A percentile compares a stretch with the other conserved stretches of the same genome.
These are phyloP conservation scores for Odontophorus gujanensis DNA, from an alignment of 2,113 vertebrate species.

Conservation along the genomic window DNA sequence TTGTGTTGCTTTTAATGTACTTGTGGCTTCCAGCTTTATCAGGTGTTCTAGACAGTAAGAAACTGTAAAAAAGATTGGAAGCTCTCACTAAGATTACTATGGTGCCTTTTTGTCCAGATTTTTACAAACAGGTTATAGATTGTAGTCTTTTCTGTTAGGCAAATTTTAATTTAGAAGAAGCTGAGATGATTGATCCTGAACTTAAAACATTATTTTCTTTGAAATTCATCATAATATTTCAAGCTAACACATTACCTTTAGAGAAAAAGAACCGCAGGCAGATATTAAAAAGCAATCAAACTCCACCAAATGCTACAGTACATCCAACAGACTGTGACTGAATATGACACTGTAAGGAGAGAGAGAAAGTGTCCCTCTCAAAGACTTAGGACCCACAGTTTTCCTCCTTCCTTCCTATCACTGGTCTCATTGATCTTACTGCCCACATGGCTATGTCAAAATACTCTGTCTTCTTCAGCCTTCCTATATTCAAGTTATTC, in stretches of 20 bases:
- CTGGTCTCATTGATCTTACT: not conserved
- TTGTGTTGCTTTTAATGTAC: slow-evolving; percentile 43
- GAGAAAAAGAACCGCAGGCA: not conserved
- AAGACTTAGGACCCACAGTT: not conserved
- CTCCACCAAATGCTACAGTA: not conserved
- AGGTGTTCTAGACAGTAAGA: slow-evolving; percentile 52
- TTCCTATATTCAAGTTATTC: not conserved
- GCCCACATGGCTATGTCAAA: not conserved
- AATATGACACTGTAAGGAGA: not conserved
- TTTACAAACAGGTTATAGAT: not conserved
- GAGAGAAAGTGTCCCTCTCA: not conserved
- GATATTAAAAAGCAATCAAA: not conserved
- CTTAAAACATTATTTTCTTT: not conserved
- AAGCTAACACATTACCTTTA: not conserved
- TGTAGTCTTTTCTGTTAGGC: not conserved
- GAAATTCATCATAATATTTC: not conserved
- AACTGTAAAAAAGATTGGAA: slow-evolving; percentile 34
- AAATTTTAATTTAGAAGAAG: not conserved
- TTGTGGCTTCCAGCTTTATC: slow-evolving; percentile 62
- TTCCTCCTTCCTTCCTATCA: not conserved
- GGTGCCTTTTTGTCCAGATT: slow-evolving; percentile 25
- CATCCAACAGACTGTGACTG: not conserved
- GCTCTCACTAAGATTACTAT: slow-evolving; percentile 13
- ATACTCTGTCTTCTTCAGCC: not conserved
- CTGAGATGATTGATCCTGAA: not conserved